Evolutionary conservation across 2,113 vertebrate genomes (phyloP), one percentile per base, ranked within the genome.

Genomic region (Puffinus mauretanicus): DNA sequence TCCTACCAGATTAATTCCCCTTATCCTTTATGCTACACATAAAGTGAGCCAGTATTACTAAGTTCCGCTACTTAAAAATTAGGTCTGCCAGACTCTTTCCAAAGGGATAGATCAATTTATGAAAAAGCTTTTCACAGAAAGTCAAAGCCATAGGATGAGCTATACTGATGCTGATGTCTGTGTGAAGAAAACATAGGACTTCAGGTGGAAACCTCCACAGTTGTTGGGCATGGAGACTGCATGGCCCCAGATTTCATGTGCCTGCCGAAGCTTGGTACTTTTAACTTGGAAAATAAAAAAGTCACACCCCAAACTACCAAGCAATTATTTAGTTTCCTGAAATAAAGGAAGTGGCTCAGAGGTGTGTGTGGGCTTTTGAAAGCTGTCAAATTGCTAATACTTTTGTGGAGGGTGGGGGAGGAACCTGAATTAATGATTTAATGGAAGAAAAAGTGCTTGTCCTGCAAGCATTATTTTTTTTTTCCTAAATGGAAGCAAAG

Each of bases 321-420:
- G 62, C 27, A 81, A 86, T 52, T 88, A 55, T 54, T 83, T 76
- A 78, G 60, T 65, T 94, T 91, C 81, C 87, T 93, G 84, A 70
- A 73, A 82, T 49, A 85, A 77, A 94, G 91, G 93, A 97, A 95
- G 75, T 89, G 75, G 58, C 54, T 93, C 62, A 82, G 58, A 71
- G 82, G 49, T 44, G 36, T n/a, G 61, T 87, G 55, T 87, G 82
- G 40, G 29, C 49, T 95, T 96, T 76, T 91, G 77, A 96, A 95
- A 94, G 81, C 57, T 94, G 70, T 69, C 62, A 79, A 40, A 73
- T 89, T 55, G 89, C 73, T 89, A 82, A 72, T 51, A 58, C 29
- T 66, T 89, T 17, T 66, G 46, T 58, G 61, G 47, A 82, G 47
- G 8, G 47, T 30, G 46, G n/a, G 7, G 26, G 22, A 57, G n/a